phyloP scores from a whole-genome alignment of 2,797 vertebrate genomes.

The Rhynchonycteris naso region DNA sequence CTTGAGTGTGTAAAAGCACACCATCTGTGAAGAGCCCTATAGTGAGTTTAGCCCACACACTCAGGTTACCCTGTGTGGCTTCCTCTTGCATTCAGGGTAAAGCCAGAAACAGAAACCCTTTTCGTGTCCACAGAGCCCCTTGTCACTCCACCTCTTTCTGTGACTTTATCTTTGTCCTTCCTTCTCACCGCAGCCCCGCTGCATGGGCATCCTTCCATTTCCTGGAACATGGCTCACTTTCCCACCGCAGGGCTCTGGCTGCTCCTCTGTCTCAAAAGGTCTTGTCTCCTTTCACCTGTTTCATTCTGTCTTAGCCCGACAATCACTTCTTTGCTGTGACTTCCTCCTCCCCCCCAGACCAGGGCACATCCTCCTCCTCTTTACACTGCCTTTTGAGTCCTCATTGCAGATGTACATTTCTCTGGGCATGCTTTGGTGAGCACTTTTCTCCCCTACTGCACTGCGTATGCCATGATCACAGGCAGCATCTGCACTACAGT shows the following conservation, averaged over 20 bases:
- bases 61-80: not conserved
- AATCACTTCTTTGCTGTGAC: not conserved
- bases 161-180: not conserved
- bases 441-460: not conserved
- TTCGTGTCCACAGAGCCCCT: fast-evolving
- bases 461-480: not conserved
- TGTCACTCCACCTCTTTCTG: not conserved
- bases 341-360: not conserved
- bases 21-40: fast-evolving
- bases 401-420: fast-evolving
- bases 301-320: not conserved
- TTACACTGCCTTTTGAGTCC: fast-evolving
- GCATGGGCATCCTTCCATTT: no score
- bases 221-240: fast-evolving
- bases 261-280: not conserved
- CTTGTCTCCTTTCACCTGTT: not conserved
- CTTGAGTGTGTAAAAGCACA: not conserved
- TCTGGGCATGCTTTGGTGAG: no score
- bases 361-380: not conserved
- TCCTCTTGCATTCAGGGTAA: not conserved
- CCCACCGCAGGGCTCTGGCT: not conserved
- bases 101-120: not conserved
- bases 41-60: not conserved
- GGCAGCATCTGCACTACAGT: not conserved
- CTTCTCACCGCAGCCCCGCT: not conserved